A percentile compares a stretch with the other conserved stretches of the same genome.
These are phyloP conservation scores for Blera fallax DNA, from an alignment of 2,888 invertebrate genomes.

Conservation along the genomic window DNA sequence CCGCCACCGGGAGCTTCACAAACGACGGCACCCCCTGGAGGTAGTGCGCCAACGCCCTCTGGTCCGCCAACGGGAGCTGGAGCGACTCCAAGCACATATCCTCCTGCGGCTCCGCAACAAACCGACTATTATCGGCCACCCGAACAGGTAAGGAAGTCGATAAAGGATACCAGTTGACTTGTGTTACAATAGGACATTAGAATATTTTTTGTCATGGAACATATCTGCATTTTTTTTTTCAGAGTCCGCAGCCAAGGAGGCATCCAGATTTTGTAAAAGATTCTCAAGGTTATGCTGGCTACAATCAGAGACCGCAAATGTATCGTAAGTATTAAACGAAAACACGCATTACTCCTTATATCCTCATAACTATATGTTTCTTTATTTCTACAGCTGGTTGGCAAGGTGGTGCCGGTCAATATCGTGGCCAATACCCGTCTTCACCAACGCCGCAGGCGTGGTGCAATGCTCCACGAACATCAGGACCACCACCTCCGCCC, in stretches of 20 bases:
- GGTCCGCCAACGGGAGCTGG: conserved; percentile 81
- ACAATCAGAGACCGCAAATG: conserved; percentile 86
- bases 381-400: conserved; percentile 83
- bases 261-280: conserved; percentile 93
- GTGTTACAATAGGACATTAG: no score
- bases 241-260: conserved; percentile 88
- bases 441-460: conserved; percentile 79
- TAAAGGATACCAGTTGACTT: no score
- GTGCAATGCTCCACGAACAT: conserved; percentile 79
- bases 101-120: conserved; percentile 82
- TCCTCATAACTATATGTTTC: no score
- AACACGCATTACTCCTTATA: not conserved
- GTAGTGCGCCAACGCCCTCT: conserved; percentile 74
- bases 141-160: conserved; percentile 78
- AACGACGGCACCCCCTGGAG: conserved; percentile 82
- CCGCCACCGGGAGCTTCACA: conserved; percentile 82
- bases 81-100: conserved; percentile 82
- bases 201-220: no score
- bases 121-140: conserved; percentile 84
- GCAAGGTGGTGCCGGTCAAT: conserved; percentile 84
- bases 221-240: no score
- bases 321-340: conserved; percentile 83
- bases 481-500: conserved; percentile 80
- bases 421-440: conserved; percentile 82
- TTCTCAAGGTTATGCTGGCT: conserved; percentile 86